Evolutionary conservation across 2,888 invertebrate genomes (phyloP).

Genomic region (Oligia strigilis): DNA sequence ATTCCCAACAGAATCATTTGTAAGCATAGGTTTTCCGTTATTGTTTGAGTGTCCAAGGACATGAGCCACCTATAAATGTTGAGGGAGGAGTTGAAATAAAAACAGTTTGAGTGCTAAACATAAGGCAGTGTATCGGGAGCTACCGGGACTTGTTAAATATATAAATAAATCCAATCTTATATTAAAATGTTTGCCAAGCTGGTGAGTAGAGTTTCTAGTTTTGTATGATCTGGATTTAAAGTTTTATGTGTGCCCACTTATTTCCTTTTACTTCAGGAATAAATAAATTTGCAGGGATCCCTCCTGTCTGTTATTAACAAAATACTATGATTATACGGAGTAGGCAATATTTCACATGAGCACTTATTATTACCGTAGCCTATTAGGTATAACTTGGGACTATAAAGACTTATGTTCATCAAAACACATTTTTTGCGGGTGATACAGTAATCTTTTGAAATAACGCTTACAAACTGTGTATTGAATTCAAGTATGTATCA

Average conservation of each 20-base stretch:
- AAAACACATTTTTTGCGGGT: background rate
- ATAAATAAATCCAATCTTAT: slow-evolving; percentile 28
- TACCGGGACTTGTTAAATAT: slow-evolving; percentile 42
- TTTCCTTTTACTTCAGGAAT: background rate
- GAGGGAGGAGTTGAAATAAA: slow-evolving; percentile 75
- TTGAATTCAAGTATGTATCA: background rate
- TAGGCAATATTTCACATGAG: background rate
- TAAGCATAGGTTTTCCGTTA: slow-evolving; percentile 82
- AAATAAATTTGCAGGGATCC: background rate
- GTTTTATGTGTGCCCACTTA: background rate
- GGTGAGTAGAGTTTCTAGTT: slow-evolving; percentile 76
- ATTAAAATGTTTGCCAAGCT: slow-evolving; percentile 84
- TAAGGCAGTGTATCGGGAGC: slow-evolving; percentile 69
- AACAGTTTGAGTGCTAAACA: slow-evolving; percentile 77
- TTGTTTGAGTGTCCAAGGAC: slow-evolving; percentile 86
- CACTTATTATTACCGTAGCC: background rate
- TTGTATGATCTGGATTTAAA: background rate
- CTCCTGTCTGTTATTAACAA: background rate
- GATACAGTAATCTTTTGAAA: background rate
- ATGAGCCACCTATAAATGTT: slow-evolving; percentile 81
- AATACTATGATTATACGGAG: background rate
- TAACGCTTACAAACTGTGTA: background rate
- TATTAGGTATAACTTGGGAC: no score
- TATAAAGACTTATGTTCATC: background rate
- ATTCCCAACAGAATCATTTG: slow-evolving; percentile 83